Evolutionary conservation across 2,113 vertebrate species (phyloP).

Genomic region (Oriolus oriolus): DNA sequence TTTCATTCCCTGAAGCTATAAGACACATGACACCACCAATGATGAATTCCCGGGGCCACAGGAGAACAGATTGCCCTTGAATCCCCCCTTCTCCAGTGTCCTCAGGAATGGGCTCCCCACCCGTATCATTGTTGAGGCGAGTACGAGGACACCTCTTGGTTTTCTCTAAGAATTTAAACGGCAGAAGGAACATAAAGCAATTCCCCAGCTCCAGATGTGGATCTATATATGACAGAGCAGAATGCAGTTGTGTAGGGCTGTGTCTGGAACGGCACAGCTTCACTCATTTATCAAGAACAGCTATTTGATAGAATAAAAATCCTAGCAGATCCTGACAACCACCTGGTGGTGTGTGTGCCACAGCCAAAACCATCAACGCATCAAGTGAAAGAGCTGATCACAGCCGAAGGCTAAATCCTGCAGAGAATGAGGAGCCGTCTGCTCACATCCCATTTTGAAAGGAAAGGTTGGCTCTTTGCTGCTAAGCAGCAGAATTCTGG

Average conservation of each 20-base stretch:
- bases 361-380: neutral
- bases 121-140: neutral
- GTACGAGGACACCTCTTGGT: neutral
- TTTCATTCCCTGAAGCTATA: slow-evolving; percentile 36
- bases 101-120: neutral
- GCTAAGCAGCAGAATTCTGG: neutral
- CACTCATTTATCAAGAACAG: neutral
- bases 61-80: slow-evolving; percentile 39
- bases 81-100: neutral
- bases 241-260: accelerated
- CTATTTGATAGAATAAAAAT: slow-evolving; percentile 5
- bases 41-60: slow-evolving; percentile 58
- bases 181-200: neutral
- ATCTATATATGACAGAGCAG: neutral
- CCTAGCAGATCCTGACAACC: neutral
- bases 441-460: neutral
- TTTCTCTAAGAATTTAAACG: neutral
- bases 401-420: neutral
- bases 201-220: neutral
- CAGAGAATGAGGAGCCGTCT: neutral
- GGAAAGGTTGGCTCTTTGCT: neutral
- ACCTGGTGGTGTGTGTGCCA: neutral
- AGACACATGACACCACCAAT: slow-evolving; percentile 19
- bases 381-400: neutral
- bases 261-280: neutral